Base-by-base conservation (phyloP, 2,888 invertebrate genomes). In the Biston stratarius region DNA sequence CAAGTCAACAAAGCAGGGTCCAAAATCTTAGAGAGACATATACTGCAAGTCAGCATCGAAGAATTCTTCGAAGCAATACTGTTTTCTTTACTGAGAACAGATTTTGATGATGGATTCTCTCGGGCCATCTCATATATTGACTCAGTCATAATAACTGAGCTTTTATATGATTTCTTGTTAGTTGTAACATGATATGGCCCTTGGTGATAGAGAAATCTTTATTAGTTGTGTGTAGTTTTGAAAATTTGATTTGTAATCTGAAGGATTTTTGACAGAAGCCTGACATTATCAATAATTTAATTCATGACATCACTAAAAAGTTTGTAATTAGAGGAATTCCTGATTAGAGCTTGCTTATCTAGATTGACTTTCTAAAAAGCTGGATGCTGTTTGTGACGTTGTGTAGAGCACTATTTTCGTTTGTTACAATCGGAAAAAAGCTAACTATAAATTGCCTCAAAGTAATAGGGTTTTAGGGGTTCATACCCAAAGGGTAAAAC, bases 1-100 rank as follows among this genome's bases (percentile, higher is more conserved):
- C 91, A 91, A 1, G 82, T 81, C 44, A 90, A 73, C 0, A 72
- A 71, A 1, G 86, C 86, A 0, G 88, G 86, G 24, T 83, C 77
- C 15, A 79, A 70, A 9, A 88, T 79, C 6, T 77, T 72, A 0
- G 89, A 88, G 38, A 91, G 69, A 61, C 91, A 91, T 61, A 91
- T 91, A 51, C 87, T 78, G 69, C 91, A 91, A 47, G 81, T 84
- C 57, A 81, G 1, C 72, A 69, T 7, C 0, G 77, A 77, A 0
- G 81, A 79, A n/a, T 75, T 69, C 15, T 74, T 80, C 5, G 68
- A 64, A 10, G 56, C 64, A 15, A 83, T 57, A 49, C 77, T 82
- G 5, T 73, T 73, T 45, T 69, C 74, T 0, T 78, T 77, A 55
- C 70, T 69, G 10, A 68, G 61, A 33, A 72, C 58, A 14, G 69